Percentiles rank a stretch among this genome's conserved stretches.
These are phyloP conservation scores for Glossophaga mutica DNA, from an alignment of 2,797 vertebrate species.

Conservation along the genomic window DNA sequence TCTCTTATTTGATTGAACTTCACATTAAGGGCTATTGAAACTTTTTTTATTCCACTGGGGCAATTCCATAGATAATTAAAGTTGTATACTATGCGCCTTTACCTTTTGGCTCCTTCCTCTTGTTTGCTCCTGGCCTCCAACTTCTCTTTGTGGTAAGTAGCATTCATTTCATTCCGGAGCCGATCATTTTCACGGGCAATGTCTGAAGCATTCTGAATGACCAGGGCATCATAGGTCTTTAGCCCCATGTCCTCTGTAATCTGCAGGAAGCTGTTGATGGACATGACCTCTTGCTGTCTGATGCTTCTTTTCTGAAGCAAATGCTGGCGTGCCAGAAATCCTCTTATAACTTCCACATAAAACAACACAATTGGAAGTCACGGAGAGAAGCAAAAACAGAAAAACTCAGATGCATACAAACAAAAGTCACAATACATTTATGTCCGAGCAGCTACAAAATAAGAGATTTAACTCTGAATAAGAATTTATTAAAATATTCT, in stretches of 20 bases:
- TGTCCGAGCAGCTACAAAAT: not conserved
- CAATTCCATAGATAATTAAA: not conserved
- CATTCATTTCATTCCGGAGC: constrained; percentile 82
- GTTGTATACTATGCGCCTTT: constrained; percentile 21
- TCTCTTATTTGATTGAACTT: not conserved
- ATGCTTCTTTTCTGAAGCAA: constrained; percentile 82
- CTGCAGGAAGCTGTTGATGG: constrained; percentile 87
- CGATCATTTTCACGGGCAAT: constrained; percentile 87
- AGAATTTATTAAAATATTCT: not conserved
- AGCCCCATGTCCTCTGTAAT: constrained; percentile 86
- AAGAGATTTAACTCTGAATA: not conserved
- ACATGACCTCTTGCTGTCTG: constrained; percentile 85
- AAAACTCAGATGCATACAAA: not conserved
- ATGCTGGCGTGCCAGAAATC: constrained; percentile 90
- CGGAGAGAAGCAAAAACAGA: not conserved
- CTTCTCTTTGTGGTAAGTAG: constrained; percentile 85
- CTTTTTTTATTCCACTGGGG: not conserved
- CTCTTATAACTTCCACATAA: constrained; percentile 86
- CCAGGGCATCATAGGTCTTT: constrained; percentile 85
- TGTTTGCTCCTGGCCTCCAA: constrained; percentile 85
- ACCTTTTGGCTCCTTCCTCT: constrained; percentile 89
- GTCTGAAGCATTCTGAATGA: constrained; percentile 89
- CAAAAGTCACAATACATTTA: not conserved
- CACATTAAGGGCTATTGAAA: not conserved
- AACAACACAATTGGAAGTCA: constrained; percentile 43